Percentiles rank a stretch among this genome's conserved stretches.
phyloP scores from a whole-genome alignment of 2,113 vertebrate species.

The Bubo scandiacus region DNA sequence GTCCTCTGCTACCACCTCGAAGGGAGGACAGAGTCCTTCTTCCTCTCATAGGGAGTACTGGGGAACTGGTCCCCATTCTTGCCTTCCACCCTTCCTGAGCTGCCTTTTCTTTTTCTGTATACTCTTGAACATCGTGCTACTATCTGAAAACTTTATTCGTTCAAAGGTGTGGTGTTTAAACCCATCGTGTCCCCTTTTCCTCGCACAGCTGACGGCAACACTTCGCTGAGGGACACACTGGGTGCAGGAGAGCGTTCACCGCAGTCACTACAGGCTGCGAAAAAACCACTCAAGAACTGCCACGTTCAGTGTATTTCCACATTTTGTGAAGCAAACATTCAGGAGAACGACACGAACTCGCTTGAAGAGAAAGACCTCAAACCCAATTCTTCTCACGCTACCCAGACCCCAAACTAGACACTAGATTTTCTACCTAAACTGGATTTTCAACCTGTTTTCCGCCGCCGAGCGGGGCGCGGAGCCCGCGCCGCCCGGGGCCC shows the following conservation, averaged over 20 bases:
- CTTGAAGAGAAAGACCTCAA: neutral
- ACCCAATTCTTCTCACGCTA: accelerated
- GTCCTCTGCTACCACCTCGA: neutral
- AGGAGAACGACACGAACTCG: accelerated
- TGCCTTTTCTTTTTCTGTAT: neutral
- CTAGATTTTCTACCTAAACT: accelerated
- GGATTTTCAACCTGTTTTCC: accelerated
- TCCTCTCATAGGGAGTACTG: neutral
- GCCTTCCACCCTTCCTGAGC: neutral
- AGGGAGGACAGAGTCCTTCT: neutral
- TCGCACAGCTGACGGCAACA: neutral
- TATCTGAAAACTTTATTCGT: neutral
- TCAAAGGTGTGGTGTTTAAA: neutral
- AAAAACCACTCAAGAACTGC: too few species aligned
- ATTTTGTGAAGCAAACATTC: neutral
- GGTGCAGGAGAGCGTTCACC: accelerated
- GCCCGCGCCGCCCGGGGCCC: accelerated
- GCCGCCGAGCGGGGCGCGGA: accelerated
- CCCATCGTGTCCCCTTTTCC: accelerated
- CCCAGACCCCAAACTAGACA: accelerated
- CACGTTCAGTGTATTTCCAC: accelerated
- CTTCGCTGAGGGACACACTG: neutral
- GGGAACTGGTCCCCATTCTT: accelerated
- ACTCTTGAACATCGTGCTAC: accelerated
- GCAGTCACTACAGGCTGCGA: too few species aligned